A percentile compares a stretch with the other conserved stretches of the same genome.
phyloP scores from a whole-genome alignment of 92 coral and sea anemone genomes.

The Epizoanthus illoricatus region DNA sequence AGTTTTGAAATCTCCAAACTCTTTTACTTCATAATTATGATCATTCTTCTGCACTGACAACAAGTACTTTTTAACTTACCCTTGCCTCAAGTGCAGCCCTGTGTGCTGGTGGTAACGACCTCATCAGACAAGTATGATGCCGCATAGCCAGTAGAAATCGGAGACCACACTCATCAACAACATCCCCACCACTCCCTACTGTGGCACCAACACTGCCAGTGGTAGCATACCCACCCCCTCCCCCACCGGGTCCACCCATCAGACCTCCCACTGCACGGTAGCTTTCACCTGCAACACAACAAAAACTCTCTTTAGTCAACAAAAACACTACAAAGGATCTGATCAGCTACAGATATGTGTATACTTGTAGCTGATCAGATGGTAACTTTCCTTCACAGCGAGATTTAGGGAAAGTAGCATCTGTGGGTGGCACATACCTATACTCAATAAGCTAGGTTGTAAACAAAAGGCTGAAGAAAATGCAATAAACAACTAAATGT shows the following conservation, averaged over 20 bases:
- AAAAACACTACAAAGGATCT: not conserved
- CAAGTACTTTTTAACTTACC: conserved; percentile 40
- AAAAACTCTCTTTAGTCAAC: not conserved
- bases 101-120: conserved; percentile 87
- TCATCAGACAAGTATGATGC: conserved; percentile 94
- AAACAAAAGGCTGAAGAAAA: no score
- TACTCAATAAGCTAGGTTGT: no score
- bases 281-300: conserved; percentile 62
- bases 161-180: conserved; percentile 97
- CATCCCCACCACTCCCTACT: conserved; percentile 99
- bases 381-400: no score
- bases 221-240: conserved; percentile 99
- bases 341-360: not conserved
- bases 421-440: no score
- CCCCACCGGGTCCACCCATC: conserved; percentile 99
- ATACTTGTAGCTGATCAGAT: not conserved
- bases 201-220: conserved; percentile 99
- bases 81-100: conserved; percentile 82
- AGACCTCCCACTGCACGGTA: conserved; percentile 71
- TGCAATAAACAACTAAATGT: no score
- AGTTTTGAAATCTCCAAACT: not conserved
- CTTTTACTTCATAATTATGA: not conserved
- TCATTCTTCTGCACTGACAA: not conserved
- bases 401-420: no score
- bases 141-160: conserved; percentile 96